A percentile compares a stretch with the other conserved stretches of the same genome.
phyloP scores from a whole-genome alignment of 2,888 invertebrate genomes.

The Dolichopus griseipennis region DNA sequence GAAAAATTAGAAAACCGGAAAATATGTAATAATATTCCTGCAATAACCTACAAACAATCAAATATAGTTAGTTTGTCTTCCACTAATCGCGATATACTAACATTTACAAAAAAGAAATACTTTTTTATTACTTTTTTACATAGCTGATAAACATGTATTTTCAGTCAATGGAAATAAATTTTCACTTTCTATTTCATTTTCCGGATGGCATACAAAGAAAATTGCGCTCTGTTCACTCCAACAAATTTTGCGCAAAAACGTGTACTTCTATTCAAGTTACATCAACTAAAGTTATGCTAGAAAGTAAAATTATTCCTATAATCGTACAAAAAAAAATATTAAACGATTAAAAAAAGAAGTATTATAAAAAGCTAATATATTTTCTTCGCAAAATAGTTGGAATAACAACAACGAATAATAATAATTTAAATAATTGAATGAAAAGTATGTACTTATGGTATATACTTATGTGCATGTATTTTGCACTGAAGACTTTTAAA shows the following conservation, averaged over 20 bases:
- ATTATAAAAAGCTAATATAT: too few relatives aligned
- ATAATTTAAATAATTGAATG: too few relatives aligned
- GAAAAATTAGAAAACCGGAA: not conserved
- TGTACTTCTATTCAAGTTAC: not conserved
- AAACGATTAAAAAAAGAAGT: too few relatives aligned
- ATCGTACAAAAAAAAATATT: too few relatives aligned
- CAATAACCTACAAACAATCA: not conserved
- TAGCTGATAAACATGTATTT: not conserved
- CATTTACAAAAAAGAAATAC: not conserved
- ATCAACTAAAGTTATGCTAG: too few relatives aligned
- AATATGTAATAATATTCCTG: not conserved
- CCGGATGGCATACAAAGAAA: not conserved
- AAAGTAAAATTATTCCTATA: too few relatives aligned
- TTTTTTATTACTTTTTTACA: not conserved
- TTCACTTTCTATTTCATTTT: conserved; percentile 6
- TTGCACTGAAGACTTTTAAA: too few relatives aligned
- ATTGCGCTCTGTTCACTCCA: not conserved
- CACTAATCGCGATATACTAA: not conserved
- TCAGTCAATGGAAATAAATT: not conserved
- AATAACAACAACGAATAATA: too few relatives aligned
- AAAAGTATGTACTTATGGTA: too few relatives aligned
- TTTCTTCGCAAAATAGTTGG: too few relatives aligned
- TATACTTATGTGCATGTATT: too few relatives aligned
- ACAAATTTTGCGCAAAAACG: not conserved
- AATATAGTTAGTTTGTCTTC: not conserved